Evolutionary conservation across 2,113 vertebrate species (phyloP).

Genomic region (human): GRCh38 chr22:23598001-23598500

Average conservation of each 20-base stretch:
- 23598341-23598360: not conserved
- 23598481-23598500: not conserved
- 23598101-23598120: too few relatives aligned
- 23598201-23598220: not conserved
- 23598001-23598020: constrained; percentile 54
- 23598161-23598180: not conserved
- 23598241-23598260: not conserved
- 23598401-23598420: not conserved
- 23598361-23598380: not conserved
- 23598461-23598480: not conserved
- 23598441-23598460: not conserved
- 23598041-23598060: constrained; percentile 48
- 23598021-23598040: constrained; percentile 74
- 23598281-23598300: not conserved
- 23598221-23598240: not conserved
- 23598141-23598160: not conserved
- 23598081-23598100: not conserved
- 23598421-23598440: not conserved
- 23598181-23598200: not conserved
- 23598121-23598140: not conserved
- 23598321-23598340: not conserved
- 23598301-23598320: not conserved
- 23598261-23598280: not conserved
- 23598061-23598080: not conserved
- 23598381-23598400: not conserved